Evolutionary conservation across 2,888 invertebrate species (phyloP).

Genomic region (Pachymerium ferrugineum): DNA sequence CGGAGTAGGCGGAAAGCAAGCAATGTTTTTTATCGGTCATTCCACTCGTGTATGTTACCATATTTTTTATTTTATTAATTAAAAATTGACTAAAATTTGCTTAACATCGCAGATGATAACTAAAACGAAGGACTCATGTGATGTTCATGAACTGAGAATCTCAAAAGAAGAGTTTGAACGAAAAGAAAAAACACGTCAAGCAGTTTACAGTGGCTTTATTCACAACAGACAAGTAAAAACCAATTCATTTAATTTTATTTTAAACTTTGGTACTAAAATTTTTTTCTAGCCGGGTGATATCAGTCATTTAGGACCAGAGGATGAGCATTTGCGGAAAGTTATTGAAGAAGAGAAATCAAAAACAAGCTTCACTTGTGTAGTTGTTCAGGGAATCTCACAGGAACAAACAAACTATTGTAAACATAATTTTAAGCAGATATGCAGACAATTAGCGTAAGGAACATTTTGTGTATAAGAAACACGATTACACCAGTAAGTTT

Average conservation of each 20-base stretch:
- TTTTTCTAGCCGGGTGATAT: slow-evolving; percentile 44
- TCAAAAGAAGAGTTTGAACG: slow-evolving; percentile 48
- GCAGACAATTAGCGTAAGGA: slow-evolving; percentile 46
- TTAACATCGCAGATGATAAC: slow-evolving; percentile 46
- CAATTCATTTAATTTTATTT: background rate
- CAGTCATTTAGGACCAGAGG: slow-evolving; percentile 43
- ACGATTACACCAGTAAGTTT: background rate
- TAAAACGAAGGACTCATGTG: slow-evolving; percentile 43
- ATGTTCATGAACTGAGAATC: slow-evolving; percentile 48
- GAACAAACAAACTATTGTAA: slow-evolving; percentile 45
- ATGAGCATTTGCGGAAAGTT: slow-evolving; percentile 42
- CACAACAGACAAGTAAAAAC: slow-evolving; percentile 45
- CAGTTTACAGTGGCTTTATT: slow-evolving; percentile 47
- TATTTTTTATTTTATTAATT: background rate
- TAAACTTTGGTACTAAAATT: background rate
- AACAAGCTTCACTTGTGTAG: slow-evolving; percentile 46
- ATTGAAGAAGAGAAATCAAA: slow-evolving; percentile 42
- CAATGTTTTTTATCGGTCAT: slow-evolving; percentile 47
- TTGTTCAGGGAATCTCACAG: slow-evolving; percentile 44
- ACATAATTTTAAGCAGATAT: slow-evolving; percentile 43
- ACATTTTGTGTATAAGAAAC: background rate
- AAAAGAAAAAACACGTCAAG: slow-evolving; percentile 46
- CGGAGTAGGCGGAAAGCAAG: slow-evolving; percentile 49
- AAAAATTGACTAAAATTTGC: background rate
- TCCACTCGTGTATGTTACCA: slow-evolving; percentile 38